Evolutionary conservation across 2,888 invertebrate genomes (phyloP), one percentile per base, ranked within the genome.

Genomic region (Herminia tarsipennalis): DNA sequence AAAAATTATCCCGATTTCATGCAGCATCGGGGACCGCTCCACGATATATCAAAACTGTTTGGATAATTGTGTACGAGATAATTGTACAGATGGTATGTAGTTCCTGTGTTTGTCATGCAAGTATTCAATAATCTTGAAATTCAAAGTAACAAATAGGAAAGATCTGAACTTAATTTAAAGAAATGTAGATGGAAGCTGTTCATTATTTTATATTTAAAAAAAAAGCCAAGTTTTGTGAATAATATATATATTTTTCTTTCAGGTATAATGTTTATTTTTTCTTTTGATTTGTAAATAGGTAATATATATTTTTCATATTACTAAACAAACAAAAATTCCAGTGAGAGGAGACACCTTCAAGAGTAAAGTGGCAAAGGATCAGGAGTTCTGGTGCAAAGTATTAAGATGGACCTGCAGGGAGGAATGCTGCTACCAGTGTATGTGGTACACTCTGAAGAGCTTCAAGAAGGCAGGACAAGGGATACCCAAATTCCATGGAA

Each of bases 401-500:
- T 81, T 95, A 8, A 80, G 86, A 14, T 99, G 98, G 98, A 93
- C 92, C 40, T 99, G 99, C 80, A 86, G 86, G 3, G 97, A 98
- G 70, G 98, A 99, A 73, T 99, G 98, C 76, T 93, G 94, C 56
- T 98, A 99, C 76, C 87, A 93, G 5, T 99, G 99, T 78, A 98
- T 98, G 97, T 99, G 99, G 98, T 90, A 93, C 43, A 97, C 98
- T 0, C 97, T 98, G 0, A 91, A 94, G n/a, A 93, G 93, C 16
- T 98, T 97, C 76, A 77, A 93, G 28, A 92, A 93, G 45, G 92
- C 94, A 56, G 94, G 94, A 0, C 93, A 94, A 81, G 81, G 87
- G n/a, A 93, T 96, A 38, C 98, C 98, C 2, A 98, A 99, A 79
- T 99, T 99, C 86, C 95, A 96, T 93, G 99, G 99, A 71, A 99